Evolutionary conservation across 2,113 vertebrate genomes (phyloP).

Genomic region (Struthio camelus): DNA sequence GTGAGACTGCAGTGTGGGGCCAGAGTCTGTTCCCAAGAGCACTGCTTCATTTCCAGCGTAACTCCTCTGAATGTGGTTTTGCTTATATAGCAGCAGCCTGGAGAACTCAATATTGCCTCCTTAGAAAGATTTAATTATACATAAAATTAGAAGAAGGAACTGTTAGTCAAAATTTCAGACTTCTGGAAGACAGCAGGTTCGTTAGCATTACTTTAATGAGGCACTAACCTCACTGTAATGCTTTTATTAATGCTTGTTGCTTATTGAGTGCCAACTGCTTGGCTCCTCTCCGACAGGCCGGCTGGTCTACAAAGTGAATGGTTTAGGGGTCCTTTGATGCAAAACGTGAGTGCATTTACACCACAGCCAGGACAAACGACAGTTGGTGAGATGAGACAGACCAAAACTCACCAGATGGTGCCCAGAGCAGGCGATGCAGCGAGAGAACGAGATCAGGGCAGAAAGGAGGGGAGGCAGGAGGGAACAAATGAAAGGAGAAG

Average conservation of each 20-base stretch:
- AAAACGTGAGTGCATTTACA: background rate
- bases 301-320: conserved; percentile 38
- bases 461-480: background rate
- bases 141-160: conserved; percentile 59
- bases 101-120: background rate
- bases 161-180: conserved; percentile 40
- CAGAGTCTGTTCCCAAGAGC: background rate
- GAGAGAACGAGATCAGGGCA: background rate
- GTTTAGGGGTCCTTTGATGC: conserved; percentile 42
- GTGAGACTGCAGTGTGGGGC: background rate
- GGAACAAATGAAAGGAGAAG: background rate
- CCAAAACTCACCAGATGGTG: conserved; percentile 60
- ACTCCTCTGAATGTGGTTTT: background rate
- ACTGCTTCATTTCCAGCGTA: background rate
- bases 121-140: conserved; percentile 32
- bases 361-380: conserved; percentile 54
- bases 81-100: background rate
- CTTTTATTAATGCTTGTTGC: conserved; percentile 48
- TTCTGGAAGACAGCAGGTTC: conserved; percentile 55
- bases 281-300: conserved; percentile 56
- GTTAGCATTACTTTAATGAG: conserved; percentile 67
- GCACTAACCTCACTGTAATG: conserved; percentile 57
- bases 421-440: background rate
- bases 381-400: conserved; percentile 60
- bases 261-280: conserved; percentile 51